Base-by-base conservation (phyloP, 2,888 invertebrate species). In the Parthenolecanium corni region DNA sequence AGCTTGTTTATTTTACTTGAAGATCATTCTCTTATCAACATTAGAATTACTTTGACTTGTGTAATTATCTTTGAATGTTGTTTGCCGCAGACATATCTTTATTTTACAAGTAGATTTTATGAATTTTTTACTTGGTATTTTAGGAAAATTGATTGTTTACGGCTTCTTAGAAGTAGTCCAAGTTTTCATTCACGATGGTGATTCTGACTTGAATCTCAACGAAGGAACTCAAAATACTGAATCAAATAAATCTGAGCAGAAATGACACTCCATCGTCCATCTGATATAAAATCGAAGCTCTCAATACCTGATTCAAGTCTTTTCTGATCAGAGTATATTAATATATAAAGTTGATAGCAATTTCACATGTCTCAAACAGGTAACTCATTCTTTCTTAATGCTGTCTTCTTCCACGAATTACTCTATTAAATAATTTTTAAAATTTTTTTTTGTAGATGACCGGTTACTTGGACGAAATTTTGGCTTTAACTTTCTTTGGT, bases 401-500 rank as follows among this genome's bases (percentile, higher is more conserved):
- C 31, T 31, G 4, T 31, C 9, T 6, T 31, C 31, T 31, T 31
- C 9, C 31, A 2, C 12, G n/a, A n/a, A 1, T 1, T 21, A 38
- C 14, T 38, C 9, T 53, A 16, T 2, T 53, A 5, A 3, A 31
- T 18, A 12, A n/a, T n/a, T n/a, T n/a, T n/a, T n/a, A n/a, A n/a
- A n/a, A n/a, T 40, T 2, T 44, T 25, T 24, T 25, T 44, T 49
- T 65, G 38, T 72, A 96, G 81, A 83, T 95, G 72, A 82, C 90
- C 69, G 97, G 97, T n/a, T 89, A 89, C 72, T 86, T 86, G 69
- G 96, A 97, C 77, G 95, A 97, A 77, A 84, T 96, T 67, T 75
- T 94, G 64, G 93, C 94, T 73, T 76, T 92, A 24, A 82, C 64
- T 36, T 31, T 52, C 23, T 51, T 67, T 14, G 67, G 67, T 42